Percentiles rank a stretch among this genome's conserved stretches.
Conservation (phyloP, 2,113 vertebrate genomes). For the Sminthopsis crassicaudata region DNA sequence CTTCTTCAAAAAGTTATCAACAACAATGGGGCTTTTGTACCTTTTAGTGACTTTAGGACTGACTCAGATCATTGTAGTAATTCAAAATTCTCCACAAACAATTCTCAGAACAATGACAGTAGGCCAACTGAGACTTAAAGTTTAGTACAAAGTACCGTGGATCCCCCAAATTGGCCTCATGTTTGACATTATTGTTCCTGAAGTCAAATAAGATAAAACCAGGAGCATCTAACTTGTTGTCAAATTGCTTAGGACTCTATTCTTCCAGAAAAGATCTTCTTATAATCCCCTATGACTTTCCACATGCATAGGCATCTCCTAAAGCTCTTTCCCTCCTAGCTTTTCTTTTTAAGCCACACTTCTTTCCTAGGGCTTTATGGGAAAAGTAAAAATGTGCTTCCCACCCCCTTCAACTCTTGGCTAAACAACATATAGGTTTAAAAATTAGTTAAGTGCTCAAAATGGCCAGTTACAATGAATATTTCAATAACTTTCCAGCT, state of each 20-base stretch:
- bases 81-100: conserved; percentile 63
- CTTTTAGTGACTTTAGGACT: conserved; percentile 59
- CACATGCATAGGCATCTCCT: conserved; percentile 7
- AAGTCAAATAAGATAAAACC: conserved; percentile 72
- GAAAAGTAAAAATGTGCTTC: background rate
- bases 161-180: conserved; percentile 16
- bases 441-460: conserved; percentile 2
- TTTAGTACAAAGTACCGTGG: conserved; percentile 62
- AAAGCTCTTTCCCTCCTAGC: background rate
- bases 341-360: background rate
- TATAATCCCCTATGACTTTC: conserved; percentile 9
- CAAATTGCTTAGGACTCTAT: background rate
- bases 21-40: conserved; percentile 69
- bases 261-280: conserved; percentile 55
- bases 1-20: conserved; percentile 32
- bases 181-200: conserved; percentile 62
- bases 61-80: conserved; percentile 55
- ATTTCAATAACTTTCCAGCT: conserved; percentile 35
- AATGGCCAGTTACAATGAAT: background rate
- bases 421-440: background rate
- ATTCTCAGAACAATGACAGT: conserved; percentile 73
- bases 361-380: background rate
- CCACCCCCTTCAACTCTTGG: background rate
- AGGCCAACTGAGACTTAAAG: conserved; percentile 67
- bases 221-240: conserved; percentile 52